Evolutionary conservation across 2,113 vertebrate species (phyloP).

Genomic region (Parus major): DNA sequence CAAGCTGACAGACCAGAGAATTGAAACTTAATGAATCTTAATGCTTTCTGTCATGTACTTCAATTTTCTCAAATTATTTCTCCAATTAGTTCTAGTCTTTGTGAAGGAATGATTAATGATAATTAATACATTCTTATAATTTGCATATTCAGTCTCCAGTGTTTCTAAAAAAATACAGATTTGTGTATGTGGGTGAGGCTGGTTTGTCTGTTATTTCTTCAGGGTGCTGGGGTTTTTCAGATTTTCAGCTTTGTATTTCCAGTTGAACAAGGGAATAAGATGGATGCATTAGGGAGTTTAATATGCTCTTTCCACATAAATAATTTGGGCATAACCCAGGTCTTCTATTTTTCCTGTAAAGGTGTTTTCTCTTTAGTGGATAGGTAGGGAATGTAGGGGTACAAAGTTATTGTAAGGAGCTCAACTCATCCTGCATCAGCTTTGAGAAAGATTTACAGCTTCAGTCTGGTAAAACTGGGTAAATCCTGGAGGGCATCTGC

Average conservation of each 20-base stretch:
- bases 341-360: background rate
- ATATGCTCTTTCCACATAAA: background rate
- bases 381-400: background rate
- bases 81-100: slow-evolving; percentile 74
- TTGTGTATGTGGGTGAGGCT: background rate
- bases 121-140: slow-evolving; percentile 70
- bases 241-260: background rate
- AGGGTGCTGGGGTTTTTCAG: background rate
- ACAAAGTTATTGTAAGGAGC: background rate
- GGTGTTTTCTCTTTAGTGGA: background rate
- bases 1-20: slow-evolving; percentile 72
- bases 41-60: slow-evolving; percentile 69
- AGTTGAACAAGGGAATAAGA: background rate
- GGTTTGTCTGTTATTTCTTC: background rate
- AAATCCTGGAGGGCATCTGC: background rate
- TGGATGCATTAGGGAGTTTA: background rate
- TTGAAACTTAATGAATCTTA: slow-evolving; percentile 76
- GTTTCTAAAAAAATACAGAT: slow-evolving; percentile 39
- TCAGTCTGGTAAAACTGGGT: background rate
- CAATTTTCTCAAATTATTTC: slow-evolving; percentile 75
- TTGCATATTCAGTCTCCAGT: slow-evolving; percentile 65
- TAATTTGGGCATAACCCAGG: background rate
- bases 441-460: background rate
- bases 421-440: background rate
- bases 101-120: slow-evolving; percentile 77